phyloP scores from a whole-genome alignment of 2,797 vertebrate species.

The Eulemur albifrons region DNA sequence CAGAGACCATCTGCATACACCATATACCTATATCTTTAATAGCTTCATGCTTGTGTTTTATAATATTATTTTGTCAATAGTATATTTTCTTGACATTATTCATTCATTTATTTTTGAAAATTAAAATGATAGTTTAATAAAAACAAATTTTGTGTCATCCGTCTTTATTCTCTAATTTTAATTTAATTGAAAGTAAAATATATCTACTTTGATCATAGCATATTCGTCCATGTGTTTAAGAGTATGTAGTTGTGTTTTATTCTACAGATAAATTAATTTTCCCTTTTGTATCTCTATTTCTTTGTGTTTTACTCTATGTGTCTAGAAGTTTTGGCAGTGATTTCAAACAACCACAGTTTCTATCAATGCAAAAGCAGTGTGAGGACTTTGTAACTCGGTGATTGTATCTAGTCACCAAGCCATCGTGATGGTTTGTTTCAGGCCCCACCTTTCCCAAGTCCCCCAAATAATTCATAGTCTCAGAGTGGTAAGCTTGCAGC shows the following conservation, averaged over 20 bases:
- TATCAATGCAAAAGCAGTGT: background rate
- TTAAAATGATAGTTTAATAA: background rate
- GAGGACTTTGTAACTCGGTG: background rate
- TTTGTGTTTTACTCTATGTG: background rate
- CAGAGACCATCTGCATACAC: background rate
- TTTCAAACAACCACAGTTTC: background rate
- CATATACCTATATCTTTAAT: background rate
- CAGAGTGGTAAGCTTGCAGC: background rate
- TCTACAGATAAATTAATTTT: background rate
- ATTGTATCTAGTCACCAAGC: background rate
- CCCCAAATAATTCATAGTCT: background rate
- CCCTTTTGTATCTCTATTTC: background rate
- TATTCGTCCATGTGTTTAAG: background rate
- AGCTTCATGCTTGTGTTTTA: background rate
- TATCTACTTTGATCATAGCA: background rate
- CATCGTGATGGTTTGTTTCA: background rate
- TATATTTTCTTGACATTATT: background rate
- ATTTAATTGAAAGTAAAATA: background rate
- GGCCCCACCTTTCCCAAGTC: accelerated
- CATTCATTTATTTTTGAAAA: background rate
- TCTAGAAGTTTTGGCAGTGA: background rate
- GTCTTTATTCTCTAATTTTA: background rate
- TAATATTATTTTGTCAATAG: background rate
- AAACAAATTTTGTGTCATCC: background rate
- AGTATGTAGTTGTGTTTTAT: background rate